Conservation (phyloP, 2,888 invertebrate genomes). For the Hirtodrosophila trivittata region DNA sequence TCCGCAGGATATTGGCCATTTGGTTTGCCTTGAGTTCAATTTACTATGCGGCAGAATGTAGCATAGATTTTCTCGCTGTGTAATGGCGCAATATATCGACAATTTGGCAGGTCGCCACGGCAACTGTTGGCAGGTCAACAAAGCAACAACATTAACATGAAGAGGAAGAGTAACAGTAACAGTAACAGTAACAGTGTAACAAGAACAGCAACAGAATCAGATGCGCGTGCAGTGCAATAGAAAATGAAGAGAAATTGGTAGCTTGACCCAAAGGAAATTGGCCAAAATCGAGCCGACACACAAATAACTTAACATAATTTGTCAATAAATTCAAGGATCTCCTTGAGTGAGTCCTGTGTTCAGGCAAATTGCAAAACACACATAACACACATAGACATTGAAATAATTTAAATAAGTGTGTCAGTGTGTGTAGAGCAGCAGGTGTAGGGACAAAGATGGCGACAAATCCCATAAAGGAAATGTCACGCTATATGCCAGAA, state of each 20-base stretch:
- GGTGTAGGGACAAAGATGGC: conserved; percentile 31
- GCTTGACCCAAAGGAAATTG: conserved; percentile 20
- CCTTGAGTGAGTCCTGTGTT: conserved; percentile 15
- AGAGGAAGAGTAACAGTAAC: conserved; percentile 4
- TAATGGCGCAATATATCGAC: conserved; percentile 65
- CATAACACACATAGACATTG: conserved; percentile 16
- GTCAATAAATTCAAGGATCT: conserved; percentile 65
- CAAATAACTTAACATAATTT: conserved; percentile 48
- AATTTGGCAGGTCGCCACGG: conserved; percentile 74
- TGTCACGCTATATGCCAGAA: conserved; percentile 72
- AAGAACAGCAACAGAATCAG: conserved; percentile 33
- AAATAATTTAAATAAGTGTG: conserved; percentile 59
- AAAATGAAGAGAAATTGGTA: conserved; percentile 16
- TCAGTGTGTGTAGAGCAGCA: not conserved
- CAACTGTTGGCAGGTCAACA: conserved; percentile 74
- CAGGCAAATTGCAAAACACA: conserved; percentile 36
- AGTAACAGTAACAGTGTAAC: too few species aligned
- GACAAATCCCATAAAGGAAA: conserved; percentile 74
- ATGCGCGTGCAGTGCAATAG: conserved; percentile 26
- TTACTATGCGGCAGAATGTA: not conserved
- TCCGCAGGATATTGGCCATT: not conserved
- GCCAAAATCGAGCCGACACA: conserved; percentile 12
- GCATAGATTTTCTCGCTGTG: conserved; percentile 39
- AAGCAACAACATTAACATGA: not conserved
- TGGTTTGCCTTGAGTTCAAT: conserved; percentile 16